Evolutionary conservation across 1,140 invertebrate species (phyloP), one percentile per base, ranked within the genome.

Genomic region (Adoxophyes honmai): DNA sequence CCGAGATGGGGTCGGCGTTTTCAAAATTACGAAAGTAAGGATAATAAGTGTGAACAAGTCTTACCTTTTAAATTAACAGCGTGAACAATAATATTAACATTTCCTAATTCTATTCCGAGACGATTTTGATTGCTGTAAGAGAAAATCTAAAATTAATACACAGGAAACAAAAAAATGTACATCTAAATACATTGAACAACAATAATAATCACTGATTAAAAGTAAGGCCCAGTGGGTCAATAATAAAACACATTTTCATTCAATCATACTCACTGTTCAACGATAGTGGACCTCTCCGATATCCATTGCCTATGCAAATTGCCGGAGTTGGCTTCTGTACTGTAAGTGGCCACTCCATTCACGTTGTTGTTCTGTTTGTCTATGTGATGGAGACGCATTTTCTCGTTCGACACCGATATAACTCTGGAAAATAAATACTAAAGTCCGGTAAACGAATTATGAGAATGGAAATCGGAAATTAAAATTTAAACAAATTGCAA

Each of bases 101-200:
- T 88, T 0, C 94, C 94, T 13, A 97, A 88, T 34, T 95, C 91
- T n/a, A 98, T 94, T 7, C 94, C 95, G 48, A 94, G 89, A 21
- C 92, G 89, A 36, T 75, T 90, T 65, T 90, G 91, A 55, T 95
- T 92, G 61, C 93, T 94, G 70, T 28, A 18, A 89, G 86, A 73
- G 68, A 77, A 64, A 69, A 48, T 3, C n/a, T n/a, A 76, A 52
- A 55, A n/a, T 59, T 37, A 28, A 28, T 6, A 28, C 21, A 28
- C 21, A 28, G 6, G 2, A 36, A 58, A 33, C 42, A 53, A 36
- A 57, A 60, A 51, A 34, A 36, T n/a, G n/a, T n/a, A 60, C 38
- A 42, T 38, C 7, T 66, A 57, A 13, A 36, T 36, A 21, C 21
- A 57, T 18, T 51, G 57, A 60, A 54, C 33, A 15, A 60, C 37